Conservation (phyloP, 2,113 vertebrate species). For the Elaphurus davidianus region DNA sequence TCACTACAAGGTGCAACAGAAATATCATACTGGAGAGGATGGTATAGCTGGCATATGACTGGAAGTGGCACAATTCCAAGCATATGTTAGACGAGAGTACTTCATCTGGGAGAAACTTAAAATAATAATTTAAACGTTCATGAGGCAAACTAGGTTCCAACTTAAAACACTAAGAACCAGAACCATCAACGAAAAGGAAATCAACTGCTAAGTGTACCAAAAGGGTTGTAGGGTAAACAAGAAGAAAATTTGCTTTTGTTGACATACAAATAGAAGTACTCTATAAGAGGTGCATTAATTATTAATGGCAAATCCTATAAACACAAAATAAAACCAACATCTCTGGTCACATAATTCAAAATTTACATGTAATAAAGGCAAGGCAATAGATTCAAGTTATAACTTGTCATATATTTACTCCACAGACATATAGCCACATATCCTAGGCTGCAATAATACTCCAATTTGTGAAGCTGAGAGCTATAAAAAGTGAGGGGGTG, state of each 20-base stretch:
- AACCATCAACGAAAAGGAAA: slow-evolving; percentile 72
- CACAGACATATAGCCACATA: slow-evolving; percentile 35
- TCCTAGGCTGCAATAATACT: not conserved
- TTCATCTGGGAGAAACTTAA: slow-evolving; percentile 39
- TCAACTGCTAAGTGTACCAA: slow-evolving; percentile 62
- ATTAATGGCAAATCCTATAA: slow-evolving; percentile 82
- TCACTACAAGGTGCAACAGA: slow-evolving; percentile 57
- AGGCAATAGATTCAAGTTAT: slow-evolving; percentile 88
- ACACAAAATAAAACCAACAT: slow-evolving; percentile 78
- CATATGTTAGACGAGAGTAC: slow-evolving; percentile 22
- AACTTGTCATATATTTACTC: slow-evolving; percentile 89
- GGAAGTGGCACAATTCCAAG: slow-evolving; percentile 74
- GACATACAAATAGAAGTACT: slow-evolving; percentile 80
- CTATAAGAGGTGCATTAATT: slow-evolving; percentile 76
- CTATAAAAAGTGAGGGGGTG: not conserved
- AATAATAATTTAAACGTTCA: slow-evolving; percentile 72
- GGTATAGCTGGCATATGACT: slow-evolving; percentile 31
- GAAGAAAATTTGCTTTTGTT: slow-evolving; percentile 62
- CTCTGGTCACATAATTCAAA: slow-evolving; percentile 79
- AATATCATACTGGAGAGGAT: slow-evolving; percentile 51
- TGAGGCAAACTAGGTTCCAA: slow-evolving; percentile 65
- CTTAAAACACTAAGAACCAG: slow-evolving; percentile 72
- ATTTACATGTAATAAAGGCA: slow-evolving; percentile 87
- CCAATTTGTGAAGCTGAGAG: not conserved
- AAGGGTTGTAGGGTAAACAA: slow-evolving; percentile 49